Conservation (phyloP, 2,888 invertebrate genomes). For the Cephus runcator region DNA sequence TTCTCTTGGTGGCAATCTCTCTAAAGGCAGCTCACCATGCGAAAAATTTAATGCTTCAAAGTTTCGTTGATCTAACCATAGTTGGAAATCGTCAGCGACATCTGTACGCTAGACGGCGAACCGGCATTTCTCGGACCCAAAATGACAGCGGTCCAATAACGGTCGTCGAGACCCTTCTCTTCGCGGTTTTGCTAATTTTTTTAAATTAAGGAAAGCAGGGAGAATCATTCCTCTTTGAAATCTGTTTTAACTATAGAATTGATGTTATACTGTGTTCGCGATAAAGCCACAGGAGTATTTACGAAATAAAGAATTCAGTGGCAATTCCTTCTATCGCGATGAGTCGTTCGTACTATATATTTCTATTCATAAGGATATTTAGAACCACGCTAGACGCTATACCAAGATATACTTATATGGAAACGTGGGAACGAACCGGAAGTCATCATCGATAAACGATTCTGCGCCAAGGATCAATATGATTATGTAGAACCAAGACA, state of each 20-base stretch:
- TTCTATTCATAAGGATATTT: background rate
- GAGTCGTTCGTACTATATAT: background rate
- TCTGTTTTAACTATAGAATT: background rate
- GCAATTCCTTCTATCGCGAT: background rate
- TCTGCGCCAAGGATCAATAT: background rate
- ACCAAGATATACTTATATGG: background rate
- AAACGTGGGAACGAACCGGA: background rate
- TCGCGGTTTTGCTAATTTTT: background rate
- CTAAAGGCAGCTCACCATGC: background rate
- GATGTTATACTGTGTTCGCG: background rate
- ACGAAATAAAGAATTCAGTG: background rate
- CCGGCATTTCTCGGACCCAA: background rate
- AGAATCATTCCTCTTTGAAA: background rate
- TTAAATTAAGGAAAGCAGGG: background rate
- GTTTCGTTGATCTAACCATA: background rate
- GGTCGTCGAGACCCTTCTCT: background rate
- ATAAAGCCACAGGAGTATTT: background rate
- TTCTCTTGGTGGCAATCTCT: slow-evolving; percentile 37
- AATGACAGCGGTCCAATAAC: background rate
- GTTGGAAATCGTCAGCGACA: background rate
- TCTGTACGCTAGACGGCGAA: background rate
- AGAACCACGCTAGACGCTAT: background rate
- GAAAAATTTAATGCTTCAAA: background rate
- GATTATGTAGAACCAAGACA: background rate
- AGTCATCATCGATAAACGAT: background rate